Percentiles rank a stretch among this genome's conserved stretches.
phyloP scores from a whole-genome alignment of 1,140 invertebrate species.

The Radopholus similis region DNA sequence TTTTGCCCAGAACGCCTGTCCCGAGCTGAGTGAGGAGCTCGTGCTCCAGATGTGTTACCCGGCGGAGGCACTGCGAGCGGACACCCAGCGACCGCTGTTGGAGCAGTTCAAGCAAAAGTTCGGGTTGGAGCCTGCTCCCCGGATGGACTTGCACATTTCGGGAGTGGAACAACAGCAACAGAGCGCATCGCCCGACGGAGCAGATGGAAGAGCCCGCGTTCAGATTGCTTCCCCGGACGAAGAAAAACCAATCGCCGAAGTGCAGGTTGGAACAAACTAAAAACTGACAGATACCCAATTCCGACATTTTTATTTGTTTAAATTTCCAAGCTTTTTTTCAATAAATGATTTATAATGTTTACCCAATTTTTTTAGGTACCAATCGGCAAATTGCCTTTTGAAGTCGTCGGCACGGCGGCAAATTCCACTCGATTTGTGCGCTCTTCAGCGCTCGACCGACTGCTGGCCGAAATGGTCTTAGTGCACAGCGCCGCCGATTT shows the following conservation, averaged over 20 bases:
- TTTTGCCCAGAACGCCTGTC: conserved; percentile 69
- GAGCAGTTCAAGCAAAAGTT: conserved; percentile 63
- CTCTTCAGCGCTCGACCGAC: conserved; percentile 74
- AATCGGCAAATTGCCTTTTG: too few species aligned
- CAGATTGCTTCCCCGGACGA: too few species aligned
- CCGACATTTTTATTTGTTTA: too few species aligned
- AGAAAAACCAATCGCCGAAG: too few species aligned
- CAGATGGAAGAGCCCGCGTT: too few species aligned
- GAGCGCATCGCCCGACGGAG: neutral
- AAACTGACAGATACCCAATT: too few species aligned
- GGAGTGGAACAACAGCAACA: neutral
- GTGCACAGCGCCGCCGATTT: conserved; percentile 75
- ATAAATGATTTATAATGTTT: too few species aligned
- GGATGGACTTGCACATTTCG: neutral
- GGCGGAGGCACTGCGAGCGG: conserved; percentile 71
- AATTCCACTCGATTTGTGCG: conserved; percentile 66
- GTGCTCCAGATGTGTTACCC: conserved; percentile 77
- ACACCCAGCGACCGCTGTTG: conserved; percentile 70
- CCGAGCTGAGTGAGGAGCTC: conserved; percentile 68
- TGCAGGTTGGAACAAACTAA: too few species aligned
- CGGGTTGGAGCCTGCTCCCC: neutral
- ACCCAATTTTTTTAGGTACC: too few species aligned
- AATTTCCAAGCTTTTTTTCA: too few species aligned
- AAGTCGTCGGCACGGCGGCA: too few species aligned
- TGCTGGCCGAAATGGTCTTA: conserved; percentile 75